A percentile compares a stretch with the other conserved stretches of the same genome.
phyloP scores from a whole-genome alignment of 2,797 vertebrate species.

The Acomys russatus region DNA sequence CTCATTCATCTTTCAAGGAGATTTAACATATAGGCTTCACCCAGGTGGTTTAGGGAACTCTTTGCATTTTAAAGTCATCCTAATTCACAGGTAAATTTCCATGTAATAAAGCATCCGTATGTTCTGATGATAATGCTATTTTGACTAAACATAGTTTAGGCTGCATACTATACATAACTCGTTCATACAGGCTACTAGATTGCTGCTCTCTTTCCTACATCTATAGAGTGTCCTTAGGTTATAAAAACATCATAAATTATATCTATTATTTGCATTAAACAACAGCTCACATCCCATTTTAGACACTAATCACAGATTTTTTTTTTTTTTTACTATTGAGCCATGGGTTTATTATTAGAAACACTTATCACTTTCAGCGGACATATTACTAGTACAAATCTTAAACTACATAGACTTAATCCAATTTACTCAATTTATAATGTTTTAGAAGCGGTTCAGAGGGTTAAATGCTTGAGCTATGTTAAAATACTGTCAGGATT shows the following conservation, averaged over 20 bases:
- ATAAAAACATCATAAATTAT: neutral
- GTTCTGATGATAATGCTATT: neutral
- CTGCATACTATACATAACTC: neutral
- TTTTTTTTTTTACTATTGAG: neutral
- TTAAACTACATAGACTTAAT: neutral
- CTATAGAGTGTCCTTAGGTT: neutral
- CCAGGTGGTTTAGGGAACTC: neutral
- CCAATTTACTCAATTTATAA: neutral
- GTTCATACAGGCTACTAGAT: neutral
- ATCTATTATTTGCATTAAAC: slow-evolving; percentile 6
- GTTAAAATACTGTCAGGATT: neutral
- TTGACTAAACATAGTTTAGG: neutral
- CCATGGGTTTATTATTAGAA: slow-evolving; percentile 35
- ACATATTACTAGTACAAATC: neutral
- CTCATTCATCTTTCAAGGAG: neutral
- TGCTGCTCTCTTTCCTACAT: neutral
- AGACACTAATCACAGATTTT: neutral
- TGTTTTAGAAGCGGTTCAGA: neutral
- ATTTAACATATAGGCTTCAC: neutral
- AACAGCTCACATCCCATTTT: slow-evolving; percentile 5
- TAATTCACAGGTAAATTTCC: neutral
- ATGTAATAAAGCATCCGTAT: neutral
- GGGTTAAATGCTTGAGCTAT: neutral
- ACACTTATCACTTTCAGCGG: neutral
- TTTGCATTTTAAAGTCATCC: slow-evolving; percentile 9